These are phyloP conservation scores for Nannospalax galili DNA, from an alignment of 2,113 vertebrate species.

Conservation along the genomic window DNA sequence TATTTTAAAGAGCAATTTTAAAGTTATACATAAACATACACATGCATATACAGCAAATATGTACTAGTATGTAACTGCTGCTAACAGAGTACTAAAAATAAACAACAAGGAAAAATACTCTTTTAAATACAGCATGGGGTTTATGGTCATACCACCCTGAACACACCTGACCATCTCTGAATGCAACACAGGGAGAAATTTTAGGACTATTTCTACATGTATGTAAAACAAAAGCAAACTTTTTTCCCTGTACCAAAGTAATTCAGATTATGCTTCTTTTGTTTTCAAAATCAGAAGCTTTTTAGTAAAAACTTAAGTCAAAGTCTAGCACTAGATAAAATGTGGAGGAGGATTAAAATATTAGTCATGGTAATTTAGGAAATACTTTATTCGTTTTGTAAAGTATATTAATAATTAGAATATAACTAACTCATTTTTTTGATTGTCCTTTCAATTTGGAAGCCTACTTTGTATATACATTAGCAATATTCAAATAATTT, in stretches of 20 bases:
- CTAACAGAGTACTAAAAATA: conserved; percentile 26
- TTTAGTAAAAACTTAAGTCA: not conserved
- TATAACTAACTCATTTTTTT: not conserved
- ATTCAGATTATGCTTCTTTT: not conserved
- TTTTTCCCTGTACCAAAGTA: conserved; percentile 15
- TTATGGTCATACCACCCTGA: too few species aligned
- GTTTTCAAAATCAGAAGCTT: not conserved
- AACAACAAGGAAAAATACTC: conserved; percentile 18
- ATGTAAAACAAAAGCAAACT: conserved; percentile 38
- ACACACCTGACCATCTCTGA: not conserved
- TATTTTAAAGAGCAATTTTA: conserved; percentile 80
- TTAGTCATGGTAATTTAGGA: not conserved
- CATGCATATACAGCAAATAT: not conserved
- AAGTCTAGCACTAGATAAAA: conserved; percentile 26
- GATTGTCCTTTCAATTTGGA: conserved; percentile 5
- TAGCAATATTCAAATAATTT: conserved; percentile 31
- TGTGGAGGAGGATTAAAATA: not conserved
- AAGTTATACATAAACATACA: conserved; percentile 19
- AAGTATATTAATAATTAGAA: not conserved
- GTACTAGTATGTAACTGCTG: conserved; percentile 4
- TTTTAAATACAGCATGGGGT: too few species aligned
- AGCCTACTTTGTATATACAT: conserved; percentile 2
- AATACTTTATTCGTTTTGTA: conserved; percentile 15
- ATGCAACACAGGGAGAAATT: not conserved
- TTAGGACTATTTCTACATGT: conserved; percentile 34